Base-by-base conservation (phyloP, 2,797 vertebrate species). In the Cynodonichthys magdalenae region DNA sequence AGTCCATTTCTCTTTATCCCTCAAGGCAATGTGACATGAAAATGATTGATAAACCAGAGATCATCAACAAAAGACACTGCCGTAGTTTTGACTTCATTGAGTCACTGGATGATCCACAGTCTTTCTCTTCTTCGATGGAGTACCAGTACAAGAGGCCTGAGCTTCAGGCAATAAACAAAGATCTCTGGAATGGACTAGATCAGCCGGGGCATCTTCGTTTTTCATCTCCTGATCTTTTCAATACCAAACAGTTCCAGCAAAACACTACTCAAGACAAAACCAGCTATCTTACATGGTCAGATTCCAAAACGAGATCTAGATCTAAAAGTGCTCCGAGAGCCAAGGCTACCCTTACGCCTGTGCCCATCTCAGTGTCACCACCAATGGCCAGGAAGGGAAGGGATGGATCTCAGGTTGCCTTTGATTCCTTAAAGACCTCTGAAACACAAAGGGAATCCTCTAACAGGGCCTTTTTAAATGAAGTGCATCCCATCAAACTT, bases 1-100 rank as follows among this genome's bases (percentile, higher is more conserved):
- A 84, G 71, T 88, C 84, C 0, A 51, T 92, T 71, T 83, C 92
- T 87, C 86, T 90, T 75, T 88, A 82, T 82, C 91, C 93, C 70
- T 79, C 81, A 54, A 85, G 81, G 89, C 92, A 82, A 94, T 97
- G 96, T 95, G 95, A 98, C 19, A 90, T 82, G 79, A 90, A 95
- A 88, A 95, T 94, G 94, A 94, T 95, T 78, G 94, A 94, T 45
- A 94, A 95, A 74, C 91, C 94, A 58, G 93, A 94, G 89, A 94
- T 90, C 76, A 95, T 97, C 83, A 97, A 97, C 91, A 99, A 99
- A 91, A 96, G 97, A 89, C 97, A 99, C 17, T 99, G 97, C 74
- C 94, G 97, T 80, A 99, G 97, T 91, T 98, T 99, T 46, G 96
- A 98, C 92, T 98, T 95, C 65, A 93, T 98, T 0, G 97, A 98